phyloP scores from a whole-genome alignment of 2,888 invertebrate genomes.

The Amblyjoppa fuscipennis region DNA sequence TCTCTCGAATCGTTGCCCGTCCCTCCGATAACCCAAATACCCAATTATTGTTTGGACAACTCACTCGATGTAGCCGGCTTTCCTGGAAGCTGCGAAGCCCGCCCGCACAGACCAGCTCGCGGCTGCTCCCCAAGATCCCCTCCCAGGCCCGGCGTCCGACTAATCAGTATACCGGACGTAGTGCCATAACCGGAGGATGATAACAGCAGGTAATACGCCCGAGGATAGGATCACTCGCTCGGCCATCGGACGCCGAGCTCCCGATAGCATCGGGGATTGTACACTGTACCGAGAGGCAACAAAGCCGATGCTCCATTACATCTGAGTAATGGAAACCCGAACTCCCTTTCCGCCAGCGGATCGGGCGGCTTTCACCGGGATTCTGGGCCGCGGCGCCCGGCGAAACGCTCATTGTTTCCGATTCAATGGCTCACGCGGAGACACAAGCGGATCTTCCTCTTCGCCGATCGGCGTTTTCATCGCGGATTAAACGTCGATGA shows the following conservation, averaged over 20 bases:
- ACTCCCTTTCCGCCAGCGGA: neutral
- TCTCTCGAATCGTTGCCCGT: conserved; percentile 55
- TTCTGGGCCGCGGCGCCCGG: neutral
- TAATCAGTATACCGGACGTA: conserved; percentile 38
- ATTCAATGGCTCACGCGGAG: neutral
- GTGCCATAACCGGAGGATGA: conserved; percentile 41
- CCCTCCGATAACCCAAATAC: conserved; percentile 68
- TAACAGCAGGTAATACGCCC: conserved; percentile 43
- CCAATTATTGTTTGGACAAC: conserved; percentile 63
- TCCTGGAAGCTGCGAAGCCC: conserved; percentile 44
- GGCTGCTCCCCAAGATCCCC: conserved; percentile 50
- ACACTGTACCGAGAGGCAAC: conserved; percentile 2
- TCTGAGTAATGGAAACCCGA: conserved; percentile 14
- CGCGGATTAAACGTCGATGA: conserved; percentile 52
- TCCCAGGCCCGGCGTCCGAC: conserved; percentile 32
- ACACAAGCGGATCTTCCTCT: neutral
- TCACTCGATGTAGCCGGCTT: conserved; percentile 57
- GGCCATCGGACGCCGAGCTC: neutral
- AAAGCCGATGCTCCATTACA: conserved; percentile 26
- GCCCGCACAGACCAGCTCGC: conserved; percentile 28
- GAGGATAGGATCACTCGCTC: conserved; percentile 19
- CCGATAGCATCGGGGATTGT: conserved; percentile 39
- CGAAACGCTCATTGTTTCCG: neutral
- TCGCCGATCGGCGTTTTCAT: neutral
- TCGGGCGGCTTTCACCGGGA: neutral